Percentiles rank a stretch among this genome's conserved stretches.
These are phyloP conservation scores for Oscheius sp. DNA, from an alignment of 1,140 invertebrate species.

Conservation along the genomic window DNA sequence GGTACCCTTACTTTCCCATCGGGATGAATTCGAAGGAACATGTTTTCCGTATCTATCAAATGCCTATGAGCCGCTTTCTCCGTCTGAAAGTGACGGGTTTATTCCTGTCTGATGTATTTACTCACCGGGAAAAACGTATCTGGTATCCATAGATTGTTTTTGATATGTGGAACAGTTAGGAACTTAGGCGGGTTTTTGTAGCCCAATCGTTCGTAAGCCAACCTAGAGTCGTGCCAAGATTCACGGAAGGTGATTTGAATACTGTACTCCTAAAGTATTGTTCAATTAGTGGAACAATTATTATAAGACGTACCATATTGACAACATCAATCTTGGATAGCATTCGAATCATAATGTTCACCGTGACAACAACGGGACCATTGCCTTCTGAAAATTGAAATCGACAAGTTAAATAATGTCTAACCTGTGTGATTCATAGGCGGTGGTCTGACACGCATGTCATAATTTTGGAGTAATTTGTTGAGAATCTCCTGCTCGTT, in stretches of 20 bases:
- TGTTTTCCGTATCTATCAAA: slow-evolving; percentile 43
- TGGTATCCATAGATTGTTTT: slow-evolving; percentile 44
- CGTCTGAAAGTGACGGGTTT: slow-evolving; percentile 25
- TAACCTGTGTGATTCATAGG: slow-evolving; percentile 31
- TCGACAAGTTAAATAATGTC: slow-evolving; percentile 10
- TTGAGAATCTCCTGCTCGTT: slow-evolving; percentile 40
- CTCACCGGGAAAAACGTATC: slow-evolving; percentile 45
- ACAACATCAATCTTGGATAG: slow-evolving; percentile 45
- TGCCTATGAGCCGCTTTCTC: slow-evolving; percentile 43
- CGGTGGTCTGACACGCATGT: slow-evolving; percentile 40
- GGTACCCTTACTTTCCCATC: slow-evolving; percentile 30
- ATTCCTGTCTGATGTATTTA: not conserved
- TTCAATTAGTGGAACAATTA: not conserved
- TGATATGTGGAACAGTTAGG: slow-evolving; percentile 43
- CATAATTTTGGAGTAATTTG: slow-evolving; percentile 37
- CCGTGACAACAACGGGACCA: slow-evolving; percentile 39
- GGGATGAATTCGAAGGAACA: slow-evolving; percentile 42
- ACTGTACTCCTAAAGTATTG: slow-evolving; percentile 38
- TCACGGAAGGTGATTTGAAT: slow-evolving; percentile 47
- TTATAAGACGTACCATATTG: slow-evolving; percentile 40
- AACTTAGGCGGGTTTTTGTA: slow-evolving; percentile 31
- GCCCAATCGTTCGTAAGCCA: slow-evolving; percentile 38
- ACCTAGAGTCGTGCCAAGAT: slow-evolving; percentile 33
- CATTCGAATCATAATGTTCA: slow-evolving; percentile 48
- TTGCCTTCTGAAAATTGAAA: slow-evolving; percentile 15